These are phyloP conservation scores for Musca domestica DNA, from an alignment of 1,140 invertebrate species.

Conservation along the genomic window DNA sequence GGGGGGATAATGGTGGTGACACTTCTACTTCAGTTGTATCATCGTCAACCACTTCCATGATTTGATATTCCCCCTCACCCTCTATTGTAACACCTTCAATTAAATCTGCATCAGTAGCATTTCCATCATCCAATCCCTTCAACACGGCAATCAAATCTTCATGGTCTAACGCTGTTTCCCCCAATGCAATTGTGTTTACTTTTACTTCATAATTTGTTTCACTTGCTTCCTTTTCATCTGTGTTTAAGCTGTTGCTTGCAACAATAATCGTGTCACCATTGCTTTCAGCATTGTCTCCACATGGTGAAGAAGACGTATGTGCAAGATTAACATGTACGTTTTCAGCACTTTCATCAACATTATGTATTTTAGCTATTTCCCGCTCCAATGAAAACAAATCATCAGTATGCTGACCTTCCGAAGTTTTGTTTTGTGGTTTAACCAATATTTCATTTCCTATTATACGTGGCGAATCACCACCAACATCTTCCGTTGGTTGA, in stretches of 20 bases:
- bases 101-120: conserved; percentile 30
- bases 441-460: background rate
- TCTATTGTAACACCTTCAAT: conserved; percentile 43
- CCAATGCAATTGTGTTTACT: conserved; percentile 13
- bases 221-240: background rate
- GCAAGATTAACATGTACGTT: background rate
- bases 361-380: conserved; percentile 48
- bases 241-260: background rate
- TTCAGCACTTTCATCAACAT: conserved; percentile 26
- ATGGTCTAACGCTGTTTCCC: conserved; percentile 34
- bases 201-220: background rate
- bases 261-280: conserved; percentile 18
- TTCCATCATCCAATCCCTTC: conserved; percentile 37
- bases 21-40: conserved; percentile 31
- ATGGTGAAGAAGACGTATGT: background rate
- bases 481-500: no score
- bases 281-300: background rate
- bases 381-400: conserved; percentile 44
- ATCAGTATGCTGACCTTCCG: conserved; percentile 31
- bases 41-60: conserved; percentile 44
- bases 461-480: conserved; percentile 1
- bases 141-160: conserved; percentile 48
- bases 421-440: background rate
- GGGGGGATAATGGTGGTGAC: background rate
- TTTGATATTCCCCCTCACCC: conserved; percentile 48